Conservation (phyloP, 2,797 vertebrate genomes). For the Lophius americanus region DNA sequence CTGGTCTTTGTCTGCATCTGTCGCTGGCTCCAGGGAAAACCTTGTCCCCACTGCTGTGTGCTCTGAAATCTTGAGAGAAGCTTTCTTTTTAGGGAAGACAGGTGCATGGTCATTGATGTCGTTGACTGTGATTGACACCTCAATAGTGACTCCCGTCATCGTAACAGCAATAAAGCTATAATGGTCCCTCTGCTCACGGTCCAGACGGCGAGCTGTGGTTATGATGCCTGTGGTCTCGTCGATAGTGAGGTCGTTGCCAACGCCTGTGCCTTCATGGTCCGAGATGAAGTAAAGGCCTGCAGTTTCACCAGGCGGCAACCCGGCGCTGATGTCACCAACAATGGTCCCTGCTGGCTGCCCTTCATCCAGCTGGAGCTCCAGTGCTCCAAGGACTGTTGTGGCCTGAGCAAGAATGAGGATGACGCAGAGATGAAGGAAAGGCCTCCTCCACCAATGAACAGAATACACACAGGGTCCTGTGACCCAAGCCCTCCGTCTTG, state of each 20-base stretch:
- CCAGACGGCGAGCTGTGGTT: conserved; percentile 90
- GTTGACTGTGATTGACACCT: conserved; percentile 91
- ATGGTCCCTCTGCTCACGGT: conserved; percentile 90
- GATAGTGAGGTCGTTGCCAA: conserved; percentile 90
- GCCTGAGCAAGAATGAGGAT: conserved; percentile 71
- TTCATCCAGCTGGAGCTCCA: conserved; percentile 95
- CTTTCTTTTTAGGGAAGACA: conserved; percentile 84
- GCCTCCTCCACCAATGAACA: conserved; percentile 51
- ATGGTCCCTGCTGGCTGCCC: conserved; percentile 94
- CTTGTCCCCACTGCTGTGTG: conserved; percentile 89
- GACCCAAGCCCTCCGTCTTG: conserved; percentile 61
- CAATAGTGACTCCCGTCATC: conserved; percentile 89
- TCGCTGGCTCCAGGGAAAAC: conserved; percentile 93
- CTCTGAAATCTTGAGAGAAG: conserved; percentile 89
- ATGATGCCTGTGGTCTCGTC: conserved; percentile 95
- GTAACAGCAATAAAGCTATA: conserved; percentile 97
- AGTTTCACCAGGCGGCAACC: conserved; percentile 86
- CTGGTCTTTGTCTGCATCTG: conserved; percentile 89
- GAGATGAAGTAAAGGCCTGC: conserved; percentile 96
- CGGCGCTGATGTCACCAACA: conserved; percentile 95
- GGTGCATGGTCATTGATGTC: conserved; percentile 97
- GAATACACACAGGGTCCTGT: conserved; percentile 43
- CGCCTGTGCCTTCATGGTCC: conserved; percentile 90
- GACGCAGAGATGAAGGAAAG: conserved; percentile 64
- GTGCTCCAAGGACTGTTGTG: conserved; percentile 73